A percentile compares a stretch with the other conserved stretches of the same genome.
These are phyloP conservation scores for Rhinella marina DNA, from an alignment of 2,797 vertebrate species.

Conservation along the genomic window DNA sequence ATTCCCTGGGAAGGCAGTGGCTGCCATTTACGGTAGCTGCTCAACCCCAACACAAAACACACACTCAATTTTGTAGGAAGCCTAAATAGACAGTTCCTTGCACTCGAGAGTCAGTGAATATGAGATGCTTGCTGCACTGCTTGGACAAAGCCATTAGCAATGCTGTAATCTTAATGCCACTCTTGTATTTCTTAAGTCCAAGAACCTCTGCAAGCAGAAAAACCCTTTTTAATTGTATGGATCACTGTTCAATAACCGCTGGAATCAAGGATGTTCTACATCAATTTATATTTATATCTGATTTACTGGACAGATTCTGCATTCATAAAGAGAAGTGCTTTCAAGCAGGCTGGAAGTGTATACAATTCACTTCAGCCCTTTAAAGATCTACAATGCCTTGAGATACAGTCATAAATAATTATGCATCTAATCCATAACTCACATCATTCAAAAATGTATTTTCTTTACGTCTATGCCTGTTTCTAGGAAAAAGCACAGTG, in stretches of 20 bases:
- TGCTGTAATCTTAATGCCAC: not conserved
- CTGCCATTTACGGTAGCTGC: too few relatives aligned
- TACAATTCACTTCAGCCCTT: slow-evolving; percentile 65
- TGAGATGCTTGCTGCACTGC: not conserved
- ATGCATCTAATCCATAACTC: slow-evolving; percentile 48
- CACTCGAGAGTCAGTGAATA: not conserved
- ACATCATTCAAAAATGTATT: slow-evolving; percentile 41
- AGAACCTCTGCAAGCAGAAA: not conserved
- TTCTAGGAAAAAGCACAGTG: slow-evolving; percentile 7
- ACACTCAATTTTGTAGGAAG: too few relatives aligned
- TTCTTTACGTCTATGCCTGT: slow-evolving; percentile 16
- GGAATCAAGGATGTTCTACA: not conserved
- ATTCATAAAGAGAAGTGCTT: not conserved
- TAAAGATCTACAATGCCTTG: slow-evolving; percentile 60
- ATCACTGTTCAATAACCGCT: not conserved
- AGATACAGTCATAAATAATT: slow-evolving; percentile 53
- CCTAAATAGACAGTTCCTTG: not conserved
- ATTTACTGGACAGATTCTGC: not conserved
- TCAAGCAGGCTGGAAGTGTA: slow-evolving; percentile 10
- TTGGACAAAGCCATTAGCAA: not conserved
- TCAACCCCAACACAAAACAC: too few relatives aligned
- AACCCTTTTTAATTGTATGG: not conserved
- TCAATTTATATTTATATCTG: not conserved
- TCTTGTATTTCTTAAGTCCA: not conserved
- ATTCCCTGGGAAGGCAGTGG: too few relatives aligned